A percentile compares a stretch with the other conserved stretches of the same genome.
Conservation (phyloP, 2,888 invertebrate genomes). For the Leucoma salicis region DNA sequence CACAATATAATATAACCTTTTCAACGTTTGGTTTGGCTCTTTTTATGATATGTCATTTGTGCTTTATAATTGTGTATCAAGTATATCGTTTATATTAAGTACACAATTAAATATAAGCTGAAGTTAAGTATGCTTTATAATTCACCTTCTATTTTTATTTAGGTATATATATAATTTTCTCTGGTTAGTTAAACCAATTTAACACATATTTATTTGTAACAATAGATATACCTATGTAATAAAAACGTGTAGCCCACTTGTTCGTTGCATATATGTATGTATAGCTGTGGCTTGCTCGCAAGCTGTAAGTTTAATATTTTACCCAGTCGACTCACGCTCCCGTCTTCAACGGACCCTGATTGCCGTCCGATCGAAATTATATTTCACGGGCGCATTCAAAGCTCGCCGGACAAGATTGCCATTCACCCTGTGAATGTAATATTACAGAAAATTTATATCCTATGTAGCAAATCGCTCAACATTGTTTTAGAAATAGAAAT, state of each 20-base stretch:
- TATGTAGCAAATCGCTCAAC: constrained; percentile 22
- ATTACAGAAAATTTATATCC: constrained; percentile 34
- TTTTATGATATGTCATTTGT: too few relatives aligned
- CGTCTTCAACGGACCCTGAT: constrained; percentile 80
- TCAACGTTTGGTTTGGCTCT: too few relatives aligned
- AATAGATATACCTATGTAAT: too few relatives aligned
- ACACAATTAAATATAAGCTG: too few relatives aligned
- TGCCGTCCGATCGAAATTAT: constrained; percentile 81
- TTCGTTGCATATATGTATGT: constrained; percentile 43
- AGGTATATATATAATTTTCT: too few relatives aligned
- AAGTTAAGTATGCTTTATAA: too few relatives aligned
- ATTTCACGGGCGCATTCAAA: constrained; percentile 79
- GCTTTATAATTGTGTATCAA: too few relatives aligned
- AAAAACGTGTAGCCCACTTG: constrained; percentile 43
- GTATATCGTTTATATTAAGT: too few relatives aligned
- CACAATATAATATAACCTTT: too few relatives aligned
- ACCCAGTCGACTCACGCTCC: constrained; percentile 75
- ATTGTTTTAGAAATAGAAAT: constrained; percentile 7
- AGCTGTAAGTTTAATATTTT: constrained; percentile 73
- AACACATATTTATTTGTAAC: too few relatives aligned
- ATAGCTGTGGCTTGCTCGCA: constrained; percentile 38
- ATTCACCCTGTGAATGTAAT: constrained; percentile 34
- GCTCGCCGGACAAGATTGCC: constrained; percentile 72
- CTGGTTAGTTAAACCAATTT: too few relatives aligned
- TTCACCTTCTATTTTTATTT: too few relatives aligned